Evolutionary conservation across 2,888 invertebrate species (phyloP).

Genomic region (Tenthredo distinguenda): DNA sequence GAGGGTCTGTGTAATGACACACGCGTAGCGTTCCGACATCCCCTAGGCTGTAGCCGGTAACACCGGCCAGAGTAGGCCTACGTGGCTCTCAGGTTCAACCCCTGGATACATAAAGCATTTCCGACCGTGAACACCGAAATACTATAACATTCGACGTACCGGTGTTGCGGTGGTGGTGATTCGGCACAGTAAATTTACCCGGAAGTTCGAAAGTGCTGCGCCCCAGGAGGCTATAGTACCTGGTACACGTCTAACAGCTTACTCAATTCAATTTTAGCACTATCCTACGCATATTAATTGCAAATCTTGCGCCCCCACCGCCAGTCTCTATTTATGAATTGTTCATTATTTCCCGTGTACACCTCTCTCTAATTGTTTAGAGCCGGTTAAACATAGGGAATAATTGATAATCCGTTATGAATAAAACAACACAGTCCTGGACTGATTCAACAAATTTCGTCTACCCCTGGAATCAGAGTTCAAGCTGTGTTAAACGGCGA

Average conservation of each 20-base stretch:
- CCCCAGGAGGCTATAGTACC: not conserved
- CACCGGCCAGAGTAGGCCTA: not conserved
- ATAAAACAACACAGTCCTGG: not conserved
- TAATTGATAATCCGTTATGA: not conserved
- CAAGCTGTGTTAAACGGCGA: not conserved
- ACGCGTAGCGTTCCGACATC: constrained; percentile 16
- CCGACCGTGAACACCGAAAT: constrained; percentile 36
- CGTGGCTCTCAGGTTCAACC: constrained; percentile 47
- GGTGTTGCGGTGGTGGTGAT: constrained; percentile 20
- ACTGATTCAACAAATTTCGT: not conserved
- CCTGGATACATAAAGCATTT: constrained; percentile 50
- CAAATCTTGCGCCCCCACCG: not conserved
- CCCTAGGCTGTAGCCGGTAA: not conserved
- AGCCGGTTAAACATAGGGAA: not conserved
- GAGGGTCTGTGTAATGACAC: constrained; percentile 46
- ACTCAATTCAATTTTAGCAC: constrained; percentile 33
- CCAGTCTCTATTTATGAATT: not conserved
- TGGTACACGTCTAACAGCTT: constrained; percentile 29
- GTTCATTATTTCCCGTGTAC: constrained; percentile 6
- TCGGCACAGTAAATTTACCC: constrained; percentile 16
- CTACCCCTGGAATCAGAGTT: not conserved
- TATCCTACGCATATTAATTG: constrained; percentile 33
- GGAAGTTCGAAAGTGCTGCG: constrained; percentile 28
- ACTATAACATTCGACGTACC: constrained; percentile 25
- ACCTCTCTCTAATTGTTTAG: not conserved